These are phyloP conservation scores for Phortica magna DNA, from an alignment of 2,888 invertebrate genomes.

Conservation along the genomic window DNA sequence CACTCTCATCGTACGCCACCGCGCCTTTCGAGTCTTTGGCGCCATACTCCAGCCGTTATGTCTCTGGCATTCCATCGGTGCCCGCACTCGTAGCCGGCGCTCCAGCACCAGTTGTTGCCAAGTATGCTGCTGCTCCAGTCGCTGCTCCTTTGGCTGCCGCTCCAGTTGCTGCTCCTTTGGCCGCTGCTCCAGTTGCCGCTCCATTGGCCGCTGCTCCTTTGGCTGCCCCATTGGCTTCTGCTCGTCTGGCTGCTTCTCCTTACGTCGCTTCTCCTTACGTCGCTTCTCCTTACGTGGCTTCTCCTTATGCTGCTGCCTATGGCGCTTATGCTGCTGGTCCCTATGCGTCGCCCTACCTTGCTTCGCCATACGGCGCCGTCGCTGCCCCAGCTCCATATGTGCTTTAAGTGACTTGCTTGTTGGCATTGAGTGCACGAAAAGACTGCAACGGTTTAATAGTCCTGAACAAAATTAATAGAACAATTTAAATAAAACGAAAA, in stretches of 20 bases:
- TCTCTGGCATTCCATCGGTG: conserved; percentile 67
- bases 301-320: conserved; percentile 61
- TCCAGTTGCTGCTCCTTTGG: conserved; percentile 31
- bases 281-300: conserved; percentile 58
- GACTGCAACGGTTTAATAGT: background rate
- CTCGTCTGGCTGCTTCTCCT: conserved; percentile 45
- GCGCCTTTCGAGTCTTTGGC: conserved; percentile 70
- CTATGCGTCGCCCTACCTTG: conserved; percentile 46
- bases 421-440: background rate
- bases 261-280: conserved; percentile 43
- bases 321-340: conserved; percentile 48
- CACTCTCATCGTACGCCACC: conserved; percentile 73
- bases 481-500: background rate
- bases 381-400: conserved; percentile 49
- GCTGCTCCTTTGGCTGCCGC: conserved; percentile 44
- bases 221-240: conserved; percentile 45
- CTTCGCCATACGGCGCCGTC: conserved; percentile 41
- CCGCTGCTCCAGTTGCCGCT: conserved; percentile 35
- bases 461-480: background rate
- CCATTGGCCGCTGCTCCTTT: conserved; percentile 43
- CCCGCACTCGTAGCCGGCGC: conserved; percentile 48
- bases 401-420: conserved; percentile 44
- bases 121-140: conserved; percentile 47
- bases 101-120: conserved; percentile 43
- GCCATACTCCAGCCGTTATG: conserved; percentile 72